phyloP scores from a whole-genome alignment of 2,797 vertebrate genomes.

The Onychomys arenicola region DNA sequence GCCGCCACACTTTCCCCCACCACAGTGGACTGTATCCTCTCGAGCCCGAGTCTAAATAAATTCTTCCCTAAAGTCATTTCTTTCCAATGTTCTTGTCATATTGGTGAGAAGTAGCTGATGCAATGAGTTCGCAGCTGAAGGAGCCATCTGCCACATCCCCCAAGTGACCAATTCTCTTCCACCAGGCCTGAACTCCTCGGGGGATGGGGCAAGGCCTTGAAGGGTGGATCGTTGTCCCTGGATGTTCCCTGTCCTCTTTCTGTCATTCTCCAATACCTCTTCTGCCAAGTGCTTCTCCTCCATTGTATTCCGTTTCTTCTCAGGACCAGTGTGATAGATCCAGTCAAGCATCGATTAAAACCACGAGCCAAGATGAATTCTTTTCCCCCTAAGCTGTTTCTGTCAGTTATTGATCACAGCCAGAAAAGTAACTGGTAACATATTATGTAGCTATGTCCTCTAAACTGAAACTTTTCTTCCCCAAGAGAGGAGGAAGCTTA shows the following conservation, averaged over 20 bases:
- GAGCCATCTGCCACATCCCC: no score
- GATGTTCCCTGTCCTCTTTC: neutral
- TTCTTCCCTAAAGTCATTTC: neutral
- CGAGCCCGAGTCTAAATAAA: neutral
- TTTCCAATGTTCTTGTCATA: neutral
- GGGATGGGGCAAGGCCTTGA: neutral
- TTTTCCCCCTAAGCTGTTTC: neutral
- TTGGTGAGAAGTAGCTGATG: neutral
- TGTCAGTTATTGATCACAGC: neutral
- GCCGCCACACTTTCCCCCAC: neutral
- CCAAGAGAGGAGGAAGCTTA: neutral
- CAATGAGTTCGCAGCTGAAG: neutral
- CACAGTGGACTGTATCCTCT: neutral
- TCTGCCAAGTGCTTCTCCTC: neutral
- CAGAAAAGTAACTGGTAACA: neutral
- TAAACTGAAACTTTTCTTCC: neutral
- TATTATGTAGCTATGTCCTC: neutral
- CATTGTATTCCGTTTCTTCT: neutral
- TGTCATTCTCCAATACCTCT: neutral
- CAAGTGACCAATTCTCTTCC: no score
- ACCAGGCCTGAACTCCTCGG: no score
- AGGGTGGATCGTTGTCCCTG: neutral
- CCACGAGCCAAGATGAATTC: neutral
- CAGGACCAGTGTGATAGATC: neutral
- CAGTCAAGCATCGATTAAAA: neutral